Conservation (phyloP, 2,113 vertebrate species). For the Stegastes partitus region DNA sequence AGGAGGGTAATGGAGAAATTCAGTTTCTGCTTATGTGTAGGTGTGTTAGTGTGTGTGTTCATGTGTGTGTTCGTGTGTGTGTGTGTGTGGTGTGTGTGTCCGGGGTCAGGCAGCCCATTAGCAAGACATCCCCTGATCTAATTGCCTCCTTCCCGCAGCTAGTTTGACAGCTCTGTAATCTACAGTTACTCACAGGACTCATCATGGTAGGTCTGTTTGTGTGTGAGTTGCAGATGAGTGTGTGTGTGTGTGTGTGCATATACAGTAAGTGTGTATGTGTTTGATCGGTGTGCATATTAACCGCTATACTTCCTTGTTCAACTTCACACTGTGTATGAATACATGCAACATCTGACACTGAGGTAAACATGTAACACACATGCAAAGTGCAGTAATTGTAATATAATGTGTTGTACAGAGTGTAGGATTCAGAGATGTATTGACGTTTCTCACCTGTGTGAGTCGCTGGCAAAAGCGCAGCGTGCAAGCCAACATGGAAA, state of each 20-base stretch:
- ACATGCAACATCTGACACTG: neutral
- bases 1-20: slow-evolving; percentile 31
- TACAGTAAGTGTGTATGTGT: neutral
- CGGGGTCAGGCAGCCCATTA: slow-evolving; percentile 73
- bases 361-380: neutral
- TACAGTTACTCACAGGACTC: slow-evolving; percentile 66
- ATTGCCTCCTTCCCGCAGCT: slow-evolving; percentile 69
- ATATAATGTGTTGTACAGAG: neutral
- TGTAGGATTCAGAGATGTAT: neutral
- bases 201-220: slow-evolving; percentile 65
- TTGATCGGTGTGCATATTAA: slow-evolving; percentile 40
- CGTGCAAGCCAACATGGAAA: slow-evolving; percentile 41
- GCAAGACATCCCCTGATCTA: slow-evolving; percentile 70
- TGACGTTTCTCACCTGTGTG: slow-evolving; percentile 2
- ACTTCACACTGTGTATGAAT: slow-evolving; percentile 11
- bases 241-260: slow-evolving; percentile 9
- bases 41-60: slow-evolving; percentile 47
- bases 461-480: slow-evolving; percentile 14
- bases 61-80: slow-evolving; percentile 24
- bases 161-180: slow-evolving; percentile 78
- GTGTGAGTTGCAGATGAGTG: slow-evolving; percentile 13
- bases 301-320: slow-evolving; percentile 1
- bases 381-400: neutral
- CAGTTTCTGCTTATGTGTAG: slow-evolving; percentile 23
- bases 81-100: slow-evolving; percentile 42